These are phyloP conservation scores for Leptinotarsa lineolata DNA, from an alignment of 1,140 invertebrate species.

Conservation along the genomic window DNA sequence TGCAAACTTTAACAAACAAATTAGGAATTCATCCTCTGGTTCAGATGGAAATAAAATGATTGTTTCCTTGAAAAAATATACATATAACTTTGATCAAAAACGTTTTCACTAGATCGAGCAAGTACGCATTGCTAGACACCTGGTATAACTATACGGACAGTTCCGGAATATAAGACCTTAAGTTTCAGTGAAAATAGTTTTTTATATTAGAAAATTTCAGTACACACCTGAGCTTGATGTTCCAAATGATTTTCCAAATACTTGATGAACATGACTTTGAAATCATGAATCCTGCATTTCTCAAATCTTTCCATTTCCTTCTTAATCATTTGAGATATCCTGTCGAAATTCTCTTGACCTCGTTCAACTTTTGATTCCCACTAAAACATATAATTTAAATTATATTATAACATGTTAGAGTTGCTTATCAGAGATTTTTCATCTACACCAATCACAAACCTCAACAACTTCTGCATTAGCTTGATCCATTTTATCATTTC, in stretches of 20 bases:
- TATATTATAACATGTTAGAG: no score
- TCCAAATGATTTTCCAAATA: conserved; percentile 94
- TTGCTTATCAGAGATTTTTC: neutral
- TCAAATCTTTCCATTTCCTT: conserved; percentile 95
- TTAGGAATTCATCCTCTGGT: no score
- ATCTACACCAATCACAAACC: conserved; percentile 59
- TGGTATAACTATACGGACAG: no score
- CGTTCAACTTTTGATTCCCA: conserved; percentile 96
- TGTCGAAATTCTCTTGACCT: conserved; percentile 95
- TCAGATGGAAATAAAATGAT: no score
- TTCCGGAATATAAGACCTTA: no score
- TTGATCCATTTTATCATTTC: conserved; percentile 84
- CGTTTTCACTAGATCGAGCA: no score
- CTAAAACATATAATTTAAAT: conserved; percentile 55
- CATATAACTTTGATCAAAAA: no score
- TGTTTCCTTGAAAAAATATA: no score
- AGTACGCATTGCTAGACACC: no score
- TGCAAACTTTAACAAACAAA: no score
- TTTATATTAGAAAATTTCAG: neutral
- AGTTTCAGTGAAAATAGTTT: no score
- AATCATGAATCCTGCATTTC: conserved; percentile 83
- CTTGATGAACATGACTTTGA: conserved; percentile 85
- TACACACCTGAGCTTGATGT: conserved; percentile 88
- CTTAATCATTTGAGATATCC: conserved; percentile 95
- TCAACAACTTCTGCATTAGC: conserved; percentile 90